phyloP scores from a whole-genome alignment of 1,140 invertebrate genomes.

The Melitaea cinxia region DNA sequence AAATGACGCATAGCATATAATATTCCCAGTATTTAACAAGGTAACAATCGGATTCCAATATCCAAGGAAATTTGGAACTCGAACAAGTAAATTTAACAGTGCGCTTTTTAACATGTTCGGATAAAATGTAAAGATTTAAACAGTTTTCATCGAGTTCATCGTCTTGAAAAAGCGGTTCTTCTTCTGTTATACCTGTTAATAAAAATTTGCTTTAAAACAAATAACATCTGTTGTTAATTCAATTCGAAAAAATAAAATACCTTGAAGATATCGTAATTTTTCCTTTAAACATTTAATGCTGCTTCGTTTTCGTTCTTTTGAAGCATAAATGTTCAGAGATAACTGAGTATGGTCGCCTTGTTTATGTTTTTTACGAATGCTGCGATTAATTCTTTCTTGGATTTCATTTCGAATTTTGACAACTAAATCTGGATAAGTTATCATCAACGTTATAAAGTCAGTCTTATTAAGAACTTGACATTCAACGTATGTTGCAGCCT shows the following conservation, averaged over 20 bases:
- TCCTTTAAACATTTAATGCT: constrained; percentile 78
- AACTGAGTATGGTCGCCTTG: constrained; percentile 38
- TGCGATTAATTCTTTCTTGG: constrained; percentile 53
- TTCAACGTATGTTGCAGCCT: constrained; percentile 76
- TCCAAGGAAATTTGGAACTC: constrained; percentile 64
- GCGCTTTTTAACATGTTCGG: constrained; percentile 70
- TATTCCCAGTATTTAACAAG: constrained; percentile 69
- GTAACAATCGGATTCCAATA: constrained; percentile 63
- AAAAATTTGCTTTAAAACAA: not conserved
- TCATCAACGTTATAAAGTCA: constrained; percentile 72
- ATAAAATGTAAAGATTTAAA: constrained; percentile 70
- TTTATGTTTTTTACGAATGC: constrained; percentile 49
- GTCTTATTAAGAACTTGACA: constrained; percentile 73
- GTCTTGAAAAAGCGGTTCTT: constrained; percentile 50
- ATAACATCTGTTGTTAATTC: not conserved
- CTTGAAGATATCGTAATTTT: constrained; percentile 70
- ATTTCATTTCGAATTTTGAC: constrained; percentile 56
- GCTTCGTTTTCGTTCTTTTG: constrained; percentile 66
- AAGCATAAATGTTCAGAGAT: constrained; percentile 68
- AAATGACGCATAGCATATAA: constrained; percentile 61
- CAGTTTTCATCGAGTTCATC: constrained; percentile 65
- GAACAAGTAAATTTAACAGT: constrained; percentile 60
- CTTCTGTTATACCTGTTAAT: constrained; percentile 56
- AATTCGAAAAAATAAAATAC: constrained; percentile 32
- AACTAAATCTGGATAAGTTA: constrained; percentile 68